These are phyloP conservation scores for Herpetotheres cachinnans DNA, from an alignment of 2,113 vertebrate species.

Conservation along the genomic window DNA sequence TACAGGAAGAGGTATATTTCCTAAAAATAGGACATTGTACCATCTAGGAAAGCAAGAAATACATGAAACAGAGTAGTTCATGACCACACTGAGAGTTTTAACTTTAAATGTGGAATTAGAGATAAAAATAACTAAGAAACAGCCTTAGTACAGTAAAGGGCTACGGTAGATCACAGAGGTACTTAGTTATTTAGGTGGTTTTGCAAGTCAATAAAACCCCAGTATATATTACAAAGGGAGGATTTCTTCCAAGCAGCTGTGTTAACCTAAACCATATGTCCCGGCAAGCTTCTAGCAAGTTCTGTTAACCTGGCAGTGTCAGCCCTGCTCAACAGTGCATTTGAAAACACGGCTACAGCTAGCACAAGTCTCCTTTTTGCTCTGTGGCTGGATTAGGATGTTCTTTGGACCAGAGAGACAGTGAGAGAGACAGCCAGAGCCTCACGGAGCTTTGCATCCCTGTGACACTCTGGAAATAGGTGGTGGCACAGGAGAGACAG, in stretches of 20 bases:
- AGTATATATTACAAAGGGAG: neutral
- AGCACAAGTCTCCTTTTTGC: neutral
- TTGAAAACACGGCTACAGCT: neutral
- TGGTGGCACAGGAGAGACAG: neutral
- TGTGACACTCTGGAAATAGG: neutral
- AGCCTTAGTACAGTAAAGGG: neutral
- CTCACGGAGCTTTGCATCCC: neutral
- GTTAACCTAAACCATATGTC: neutral
- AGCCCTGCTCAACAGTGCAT: fast-evolving
- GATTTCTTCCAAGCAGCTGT: neutral
- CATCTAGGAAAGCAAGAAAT: neutral
- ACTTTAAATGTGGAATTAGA: neutral
- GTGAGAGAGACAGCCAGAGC: neutral
- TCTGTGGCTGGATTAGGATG: neutral
- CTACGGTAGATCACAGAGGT: neutral
- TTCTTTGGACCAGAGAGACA: neutral
- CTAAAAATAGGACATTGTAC: neutral
- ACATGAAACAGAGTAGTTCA: neutral
- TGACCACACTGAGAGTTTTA: neutral
- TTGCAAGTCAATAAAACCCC: neutral
- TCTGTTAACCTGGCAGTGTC: neutral
- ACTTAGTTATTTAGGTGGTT: neutral
- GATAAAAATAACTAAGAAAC: neutral
- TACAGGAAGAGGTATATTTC: neutral
- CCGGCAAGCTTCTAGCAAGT: neutral